A percentile compares a stretch with the other conserved stretches of the same genome.
phyloP scores from a whole-genome alignment of 2,113 vertebrate species.

The Tenebrosternarchus preto region DNA sequence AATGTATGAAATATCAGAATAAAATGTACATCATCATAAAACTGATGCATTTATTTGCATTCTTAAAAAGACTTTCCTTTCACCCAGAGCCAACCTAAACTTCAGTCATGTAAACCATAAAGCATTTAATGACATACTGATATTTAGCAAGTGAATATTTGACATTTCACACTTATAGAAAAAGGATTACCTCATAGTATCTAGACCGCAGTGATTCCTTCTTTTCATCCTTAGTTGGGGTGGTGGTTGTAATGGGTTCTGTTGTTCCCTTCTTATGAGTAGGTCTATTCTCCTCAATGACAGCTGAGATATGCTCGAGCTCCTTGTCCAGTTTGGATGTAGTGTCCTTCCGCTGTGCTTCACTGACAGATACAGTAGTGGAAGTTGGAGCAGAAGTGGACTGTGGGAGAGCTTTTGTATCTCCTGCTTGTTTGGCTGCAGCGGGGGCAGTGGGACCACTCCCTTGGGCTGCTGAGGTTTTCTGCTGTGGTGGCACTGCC shows the following conservation, averaged over 20 bases:
- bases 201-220: conserved; percentile 77
- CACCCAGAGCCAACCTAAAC: not conserved
- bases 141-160: too few relatives aligned
- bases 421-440: conserved; percentile 69
- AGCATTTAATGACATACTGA: too few relatives aligned
- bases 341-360: conserved; percentile 61
- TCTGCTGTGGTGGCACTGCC: conserved; percentile 59
- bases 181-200: conserved; percentile 84
- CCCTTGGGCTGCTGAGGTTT: conserved; percentile 59
- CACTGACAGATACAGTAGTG: conserved; percentile 36
- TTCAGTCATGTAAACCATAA: not conserved
- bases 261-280: conserved; percentile 69
- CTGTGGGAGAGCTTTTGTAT: conserved; percentile 70
- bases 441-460: conserved; percentile 59
- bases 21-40: not conserved
- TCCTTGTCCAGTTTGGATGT: conserved; percentile 58
- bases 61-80: not conserved
- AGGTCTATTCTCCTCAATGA: conserved; percentile 64
- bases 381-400: conserved; percentile 43
- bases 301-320: conserved; percentile 44
- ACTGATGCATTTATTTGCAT: not conserved
- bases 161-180: not conserved
- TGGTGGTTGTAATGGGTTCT: conserved; percentile 66
- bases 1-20: not conserved
- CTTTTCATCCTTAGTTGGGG: conserved; percentile 65